Evolutionary conservation across 2,888 invertebrate species (phyloP).

Genomic region (Acanthosepion pharaonis): DNA sequence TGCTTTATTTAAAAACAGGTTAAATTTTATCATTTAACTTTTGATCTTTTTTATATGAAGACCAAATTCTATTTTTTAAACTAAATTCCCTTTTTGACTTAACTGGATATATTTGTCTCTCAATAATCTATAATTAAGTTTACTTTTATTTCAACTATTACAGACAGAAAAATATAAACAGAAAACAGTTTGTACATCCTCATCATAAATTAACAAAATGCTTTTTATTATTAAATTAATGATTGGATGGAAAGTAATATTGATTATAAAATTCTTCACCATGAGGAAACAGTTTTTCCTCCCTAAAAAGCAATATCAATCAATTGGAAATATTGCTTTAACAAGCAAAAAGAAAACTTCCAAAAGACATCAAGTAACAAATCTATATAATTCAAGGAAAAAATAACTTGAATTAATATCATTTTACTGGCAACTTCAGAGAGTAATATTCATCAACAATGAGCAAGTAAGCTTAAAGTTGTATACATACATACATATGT

Average conservation of each 20-base stretch:
- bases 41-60: too few relatives aligned
- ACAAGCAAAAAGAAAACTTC: neutral
- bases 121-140: too few relatives aligned
- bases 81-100: too few relatives aligned
- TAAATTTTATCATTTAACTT: too few relatives aligned
- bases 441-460: neutral
- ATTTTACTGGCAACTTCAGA: neutral
- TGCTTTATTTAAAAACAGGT: too few relatives aligned
- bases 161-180: too few relatives aligned
- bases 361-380: neutral
- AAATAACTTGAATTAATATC: neutral
- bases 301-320: neutral
- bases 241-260: neutral
- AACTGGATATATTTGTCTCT: too few relatives aligned
- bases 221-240: neutral
- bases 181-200: too few relatives aligned
- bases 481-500: neutral
- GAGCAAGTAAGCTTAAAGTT: neutral
- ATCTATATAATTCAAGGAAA: neutral
- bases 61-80: too few relatives aligned
- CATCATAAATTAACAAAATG: too few relatives aligned
- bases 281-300: neutral
- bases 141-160: too few relatives aligned
- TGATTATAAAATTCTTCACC: neutral
- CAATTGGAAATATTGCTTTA: neutral